Evolutionary conservation across 1,140 invertebrate species (phyloP).

Genomic region (Lutraria rhynchaena): DNA sequence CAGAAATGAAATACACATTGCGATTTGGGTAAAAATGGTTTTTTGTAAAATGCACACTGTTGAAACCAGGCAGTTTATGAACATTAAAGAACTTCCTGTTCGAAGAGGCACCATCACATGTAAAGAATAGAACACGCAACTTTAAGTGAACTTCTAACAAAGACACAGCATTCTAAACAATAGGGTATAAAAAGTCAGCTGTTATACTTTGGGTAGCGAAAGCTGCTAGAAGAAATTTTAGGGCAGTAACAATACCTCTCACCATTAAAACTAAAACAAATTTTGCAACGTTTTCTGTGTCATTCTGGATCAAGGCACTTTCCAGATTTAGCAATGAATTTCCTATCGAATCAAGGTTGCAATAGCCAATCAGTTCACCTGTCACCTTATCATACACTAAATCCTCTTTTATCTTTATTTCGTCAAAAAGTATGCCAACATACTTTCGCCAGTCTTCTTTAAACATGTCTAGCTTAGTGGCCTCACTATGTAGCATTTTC

Average conservation of each 20-base stretch:
- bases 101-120: slow-evolving; percentile 63
- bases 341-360: slow-evolving; percentile 35
- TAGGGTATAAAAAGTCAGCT: slow-evolving; percentile 56
- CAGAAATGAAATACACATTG: slow-evolving; percentile 44
- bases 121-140: slow-evolving; percentile 54
- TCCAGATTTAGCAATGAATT: slow-evolving; percentile 50
- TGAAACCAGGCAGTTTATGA: slow-evolving; percentile 37
- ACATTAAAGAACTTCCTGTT: slow-evolving; percentile 62
- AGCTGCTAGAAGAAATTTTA: slow-evolving; percentile 37
- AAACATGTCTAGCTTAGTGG: too few relatives aligned
- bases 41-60: slow-evolving; percentile 27
- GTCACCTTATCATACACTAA: slow-evolving; percentile 63
- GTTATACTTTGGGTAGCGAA: slow-evolving; percentile 59
- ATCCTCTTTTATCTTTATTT: too few relatives aligned
- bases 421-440: slow-evolving; percentile 60
- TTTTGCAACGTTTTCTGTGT: slow-evolving; percentile 41
- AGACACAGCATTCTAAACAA: slow-evolving; percentile 59
- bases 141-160: too few relatives aligned
- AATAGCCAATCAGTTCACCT: slow-evolving; percentile 60
- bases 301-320: slow-evolving; percentile 4
- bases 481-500: neutral
- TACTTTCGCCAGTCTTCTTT: neutral
- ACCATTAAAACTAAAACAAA: slow-evolving; percentile 61
- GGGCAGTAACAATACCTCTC: slow-evolving; percentile 29
- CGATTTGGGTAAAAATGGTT: neutral